Base-by-base conservation (phyloP, 2,888 invertebrate genomes). In the Eupithecia abbreviata region DNA sequence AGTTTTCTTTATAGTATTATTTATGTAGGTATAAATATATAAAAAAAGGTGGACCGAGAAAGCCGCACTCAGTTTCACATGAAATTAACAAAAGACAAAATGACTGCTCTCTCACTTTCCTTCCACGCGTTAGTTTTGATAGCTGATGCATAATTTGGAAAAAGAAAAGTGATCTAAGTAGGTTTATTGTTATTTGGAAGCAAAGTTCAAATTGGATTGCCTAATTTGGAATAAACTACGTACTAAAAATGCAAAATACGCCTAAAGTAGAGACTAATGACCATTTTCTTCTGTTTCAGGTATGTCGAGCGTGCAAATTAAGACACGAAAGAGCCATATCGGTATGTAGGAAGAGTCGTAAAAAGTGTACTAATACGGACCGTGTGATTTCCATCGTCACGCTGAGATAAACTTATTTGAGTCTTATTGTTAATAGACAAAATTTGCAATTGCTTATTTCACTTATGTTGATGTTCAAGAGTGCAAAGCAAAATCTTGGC, bases 211-310 rank as follows among this genome's bases (percentile, higher is more conserved):
- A 67, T 68, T 9, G 43, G 15, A 15, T 43, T 15, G 51, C 12
- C 68, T 15, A 45, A 62, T 62, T 76, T 66, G 9, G 74, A 69
- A 18, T 72, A 55, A 70, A 74, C 18, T 62, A 72, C 9, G 67
- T 58, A 75, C 75, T 79, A 78, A 71, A 75, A 76, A 76, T 75
- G 42, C 18, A 78, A 76, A 65, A 73, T 42, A 47, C 49, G 12
- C 73, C 71, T 71, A 66, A 73, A 68, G 65, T 75, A 55, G 47
- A 76, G 47, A 73, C 70, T 83, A 80, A 79, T 76, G 72, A 82
- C 66, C 62, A 4, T 77, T 76, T 77, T 78, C 83, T 76, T 86
- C 81, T 87, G 83, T 89, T 90, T 30, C 90, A 90, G 90, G 90
- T 91, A 91, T 79, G 90, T 86, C 66, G 65, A 79, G 78, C 75